A percentile compares a stretch with the other conserved stretches of the same genome.
These are phyloP conservation scores for Ischnus inquisitorius DNA, from an alignment of 2,888 invertebrate species.

Conservation along the genomic window DNA sequence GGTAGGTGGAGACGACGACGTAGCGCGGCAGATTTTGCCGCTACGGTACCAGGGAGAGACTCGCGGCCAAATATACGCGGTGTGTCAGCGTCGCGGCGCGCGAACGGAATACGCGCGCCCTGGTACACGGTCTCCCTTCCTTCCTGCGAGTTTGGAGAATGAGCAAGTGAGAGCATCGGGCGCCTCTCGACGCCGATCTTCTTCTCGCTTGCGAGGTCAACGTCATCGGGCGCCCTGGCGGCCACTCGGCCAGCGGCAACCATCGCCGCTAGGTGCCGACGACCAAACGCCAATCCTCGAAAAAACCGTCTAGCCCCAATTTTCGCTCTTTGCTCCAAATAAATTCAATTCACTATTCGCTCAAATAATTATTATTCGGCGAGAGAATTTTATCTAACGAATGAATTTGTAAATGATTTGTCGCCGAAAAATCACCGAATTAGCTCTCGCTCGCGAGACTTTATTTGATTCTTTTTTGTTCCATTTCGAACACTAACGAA, in stretches of 20 bases:
- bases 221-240: conserved; percentile 79
- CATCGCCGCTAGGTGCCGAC: conserved; percentile 55
- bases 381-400: too few relatives aligned
- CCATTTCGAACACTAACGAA: neutral
- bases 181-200: conserved; percentile 63
- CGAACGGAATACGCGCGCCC: conserved; percentile 75
- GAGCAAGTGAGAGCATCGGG: conserved; percentile 53
- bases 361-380: neutral
- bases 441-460: too few relatives aligned
- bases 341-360: neutral
- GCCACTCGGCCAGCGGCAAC: conserved; percentile 59
- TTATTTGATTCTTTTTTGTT: neutral
- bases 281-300: conserved; percentile 32
- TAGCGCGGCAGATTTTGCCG: conserved; percentile 19
- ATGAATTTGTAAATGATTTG: too few relatives aligned
- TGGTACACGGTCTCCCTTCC: conserved; percentile 75
- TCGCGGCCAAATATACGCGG: conserved; percentile 84
- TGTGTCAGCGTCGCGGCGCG: conserved; percentile 85
- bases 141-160: conserved; percentile 71
- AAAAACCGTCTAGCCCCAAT: conserved; percentile 5
- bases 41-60: conserved; percentile 53
- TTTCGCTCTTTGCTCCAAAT: neutral
- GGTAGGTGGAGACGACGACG: conserved; percentile 27
- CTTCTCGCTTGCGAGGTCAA: conserved; percentile 83
- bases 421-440: neutral